A percentile compares a stretch with the other conserved stretches of the same genome.
Evolutionary conservation across 2,113 vertebrate genomes (phyloP).

Genomic region (Phainopepla nitens): DNA sequence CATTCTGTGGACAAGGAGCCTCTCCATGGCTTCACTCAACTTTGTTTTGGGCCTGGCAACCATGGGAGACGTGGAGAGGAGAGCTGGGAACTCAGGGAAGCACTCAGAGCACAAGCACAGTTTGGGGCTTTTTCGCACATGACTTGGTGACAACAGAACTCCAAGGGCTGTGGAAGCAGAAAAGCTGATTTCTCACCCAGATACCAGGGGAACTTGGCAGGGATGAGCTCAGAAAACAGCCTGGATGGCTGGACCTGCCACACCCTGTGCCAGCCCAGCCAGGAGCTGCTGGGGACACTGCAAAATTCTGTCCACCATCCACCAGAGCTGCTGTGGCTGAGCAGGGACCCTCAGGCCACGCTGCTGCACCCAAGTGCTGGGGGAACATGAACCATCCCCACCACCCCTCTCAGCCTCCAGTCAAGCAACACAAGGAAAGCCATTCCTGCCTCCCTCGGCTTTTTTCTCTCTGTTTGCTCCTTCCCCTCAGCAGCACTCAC

Average conservation of each 20-base stretch:
- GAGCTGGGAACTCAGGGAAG: neutral
- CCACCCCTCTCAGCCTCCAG: neutral
- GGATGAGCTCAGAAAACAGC: neutral
- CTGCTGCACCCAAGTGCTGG: neutral
- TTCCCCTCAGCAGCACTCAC: neutral
- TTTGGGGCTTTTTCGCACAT: neutral
- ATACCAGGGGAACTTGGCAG: neutral
- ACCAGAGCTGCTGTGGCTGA: neutral
- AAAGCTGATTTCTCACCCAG: neutral
- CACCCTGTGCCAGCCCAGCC: accelerated
- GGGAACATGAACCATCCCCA: neutral
- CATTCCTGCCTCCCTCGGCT: neutral
- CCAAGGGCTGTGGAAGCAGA: neutral
- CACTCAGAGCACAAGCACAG: neutral
- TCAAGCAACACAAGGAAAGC: neutral
- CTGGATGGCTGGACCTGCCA: neutral
- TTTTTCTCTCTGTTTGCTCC: neutral
- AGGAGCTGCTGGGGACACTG: neutral
- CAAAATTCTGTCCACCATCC: neutral
- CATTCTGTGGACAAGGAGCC: neutral
- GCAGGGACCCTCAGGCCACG: neutral
- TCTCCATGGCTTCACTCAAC: neutral
- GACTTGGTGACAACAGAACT: neutral
- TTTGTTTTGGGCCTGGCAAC: neutral
- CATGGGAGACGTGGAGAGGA: neutral